Evolutionary conservation across 2,113 vertebrate species (phyloP).

Genomic region (Lagopus muta): DNA sequence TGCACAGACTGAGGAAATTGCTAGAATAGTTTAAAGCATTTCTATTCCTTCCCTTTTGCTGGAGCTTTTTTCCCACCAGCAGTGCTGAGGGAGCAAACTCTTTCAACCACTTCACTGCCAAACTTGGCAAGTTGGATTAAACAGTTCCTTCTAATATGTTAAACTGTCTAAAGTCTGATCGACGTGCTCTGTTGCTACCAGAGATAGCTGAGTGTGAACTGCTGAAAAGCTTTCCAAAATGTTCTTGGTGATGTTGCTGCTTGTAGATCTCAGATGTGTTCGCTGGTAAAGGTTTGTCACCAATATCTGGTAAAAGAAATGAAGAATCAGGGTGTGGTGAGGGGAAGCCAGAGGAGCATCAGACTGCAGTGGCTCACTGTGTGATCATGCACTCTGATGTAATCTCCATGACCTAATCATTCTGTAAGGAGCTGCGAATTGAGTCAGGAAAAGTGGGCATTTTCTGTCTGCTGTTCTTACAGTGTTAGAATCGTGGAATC

Average conservation of each 20-base stretch:
- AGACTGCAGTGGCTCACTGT: background rate
- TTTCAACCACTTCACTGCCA: background rate
- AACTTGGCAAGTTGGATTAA: background rate
- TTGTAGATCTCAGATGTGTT: background rate
- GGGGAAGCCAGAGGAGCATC: background rate
- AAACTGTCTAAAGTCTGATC: background rate
- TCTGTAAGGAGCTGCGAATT: background rate
- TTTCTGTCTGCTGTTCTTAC: background rate
- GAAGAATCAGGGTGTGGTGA: background rate
- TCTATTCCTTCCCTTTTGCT: background rate
- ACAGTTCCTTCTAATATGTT: background rate
- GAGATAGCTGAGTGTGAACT: background rate
- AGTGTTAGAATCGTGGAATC: background rate
- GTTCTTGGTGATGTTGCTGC: background rate
- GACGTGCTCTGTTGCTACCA: background rate
- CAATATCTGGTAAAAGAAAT: background rate
- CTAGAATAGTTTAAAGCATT: background rate
- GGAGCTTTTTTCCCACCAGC: background rate
- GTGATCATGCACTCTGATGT: background rate
- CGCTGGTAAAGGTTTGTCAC: background rate
- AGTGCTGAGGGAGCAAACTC: background rate
- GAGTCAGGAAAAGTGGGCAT: fast-evolving
- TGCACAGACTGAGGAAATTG: background rate
- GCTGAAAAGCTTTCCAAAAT: background rate
- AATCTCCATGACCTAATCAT: background rate